Evolutionary conservation across 2,888 invertebrate genomes (phyloP).

Genomic region (Pristionchus entomophagus): DNA sequence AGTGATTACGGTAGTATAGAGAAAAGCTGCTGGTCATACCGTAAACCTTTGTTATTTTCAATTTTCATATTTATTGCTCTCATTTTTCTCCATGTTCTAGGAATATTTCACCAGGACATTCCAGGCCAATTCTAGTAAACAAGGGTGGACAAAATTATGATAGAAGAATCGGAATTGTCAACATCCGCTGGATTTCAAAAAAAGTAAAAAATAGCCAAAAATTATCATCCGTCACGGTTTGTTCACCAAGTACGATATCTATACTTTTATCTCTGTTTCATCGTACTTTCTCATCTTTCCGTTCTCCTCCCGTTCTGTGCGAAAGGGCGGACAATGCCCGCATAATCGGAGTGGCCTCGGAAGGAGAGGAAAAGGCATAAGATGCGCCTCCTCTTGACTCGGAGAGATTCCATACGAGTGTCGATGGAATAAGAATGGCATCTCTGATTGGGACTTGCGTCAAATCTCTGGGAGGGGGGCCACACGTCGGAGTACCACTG

Average conservation of each 20-base stretch:
- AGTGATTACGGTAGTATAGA: no score
- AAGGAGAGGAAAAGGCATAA: background rate
- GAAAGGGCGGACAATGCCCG: background rate
- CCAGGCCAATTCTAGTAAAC: no score
- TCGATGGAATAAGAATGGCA: slow-evolving; percentile 14
- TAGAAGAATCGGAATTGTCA: no score
- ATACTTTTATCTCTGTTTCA: background rate
- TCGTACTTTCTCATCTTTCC: background rate
- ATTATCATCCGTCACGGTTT: no score
- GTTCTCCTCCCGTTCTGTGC: background rate
- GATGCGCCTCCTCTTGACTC: background rate
- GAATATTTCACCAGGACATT: no score
- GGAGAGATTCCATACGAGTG: background rate
- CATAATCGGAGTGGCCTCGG: slow-evolving; percentile 14
- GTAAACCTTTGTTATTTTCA: no score
- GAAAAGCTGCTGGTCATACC: no score
- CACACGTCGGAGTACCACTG: background rate
- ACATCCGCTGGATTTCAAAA: no score
- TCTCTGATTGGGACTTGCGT: background rate
- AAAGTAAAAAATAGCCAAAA: no score
- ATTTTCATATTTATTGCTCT: no score
- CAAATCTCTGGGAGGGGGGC: background rate
- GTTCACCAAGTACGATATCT: background rate
- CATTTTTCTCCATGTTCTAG: no score
- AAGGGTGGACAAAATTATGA: no score